A percentile compares a stretch with the other conserved stretches of the same genome.
Conservation (phyloP, 2,113 vertebrate species). For the Piprites chloris region DNA sequence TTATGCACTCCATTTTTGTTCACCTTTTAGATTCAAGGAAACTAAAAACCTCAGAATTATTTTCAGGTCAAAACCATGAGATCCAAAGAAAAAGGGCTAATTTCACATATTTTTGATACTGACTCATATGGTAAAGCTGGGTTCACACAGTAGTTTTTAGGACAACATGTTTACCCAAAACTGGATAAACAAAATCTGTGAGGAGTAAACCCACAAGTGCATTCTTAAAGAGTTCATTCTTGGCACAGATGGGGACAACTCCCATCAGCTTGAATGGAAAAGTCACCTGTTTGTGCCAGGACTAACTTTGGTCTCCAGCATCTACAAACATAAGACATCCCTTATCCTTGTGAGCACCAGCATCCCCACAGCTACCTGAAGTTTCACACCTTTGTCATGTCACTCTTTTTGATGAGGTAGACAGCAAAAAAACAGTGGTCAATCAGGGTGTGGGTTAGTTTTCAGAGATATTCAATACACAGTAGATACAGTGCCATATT, state of each 20-base stretch:
- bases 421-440: neutral
- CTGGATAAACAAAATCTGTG: conserved; percentile 14
- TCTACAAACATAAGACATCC: neutral
- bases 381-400: neutral
- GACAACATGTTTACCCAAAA: neutral
- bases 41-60: neutral
- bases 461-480: neutral
- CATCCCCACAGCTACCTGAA: neutral
- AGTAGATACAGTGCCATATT: neutral
- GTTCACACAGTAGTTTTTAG: neutral
- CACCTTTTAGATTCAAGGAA: neutral
- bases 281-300: conserved; percentile 29
- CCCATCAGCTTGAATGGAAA: neutral
- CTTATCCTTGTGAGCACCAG: neutral
- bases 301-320: conserved; percentile 3
- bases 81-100: conserved; percentile 1
- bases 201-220: neutral
- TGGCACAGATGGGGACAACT: neutral
- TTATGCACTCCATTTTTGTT: neutral
- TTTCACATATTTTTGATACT: conserved; percentile 11
- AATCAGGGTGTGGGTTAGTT: neutral
- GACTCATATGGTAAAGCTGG: neutral
- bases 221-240: neutral
- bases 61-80: neutral
- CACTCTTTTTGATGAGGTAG: neutral